Evolutionary conservation across 2,797 vertebrate genomes (phyloP), one percentile per base, ranked within the genome.

Genomic region (Chrysocyon brachyurus): DNA sequence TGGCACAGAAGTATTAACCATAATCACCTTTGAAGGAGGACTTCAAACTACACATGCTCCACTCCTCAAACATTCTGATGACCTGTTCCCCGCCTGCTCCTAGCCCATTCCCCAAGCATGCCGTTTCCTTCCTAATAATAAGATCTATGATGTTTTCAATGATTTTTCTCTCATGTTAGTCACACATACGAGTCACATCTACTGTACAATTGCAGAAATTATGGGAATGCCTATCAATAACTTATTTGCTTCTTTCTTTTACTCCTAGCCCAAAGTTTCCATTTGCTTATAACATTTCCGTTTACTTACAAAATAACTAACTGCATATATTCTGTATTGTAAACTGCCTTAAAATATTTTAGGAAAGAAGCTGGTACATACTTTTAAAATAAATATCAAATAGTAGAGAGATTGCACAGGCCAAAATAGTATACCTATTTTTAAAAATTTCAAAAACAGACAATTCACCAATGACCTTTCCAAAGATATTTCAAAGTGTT

Each of bases 331-430:
- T 77, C 54, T 87, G 21, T 70, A 77, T 72, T 78, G 17, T 56
- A 87, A 93, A 52, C 33, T 86, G 19, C 11, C 15, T 83, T 87
- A 64, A 79, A 70, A 88, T 94, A 90, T 70, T 90, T 93, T 83
- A 63, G 46, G 21, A 83, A 87, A 78, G 14, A 83, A 77, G 28
- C 6, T 81, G 56, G 26, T 61, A 46, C 2, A 7, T 22, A 56
- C 26, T 75, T 63, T 91, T 63, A n/a, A 87, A 93, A 70, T 63
- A 24, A 92, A 61, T 63, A 59, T 6, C 68, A 95, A 93, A 57
- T 54, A 93, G 59, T 57, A 8, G 33, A 70, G 87, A 90, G n/a
- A 59, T 61, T 63, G 31, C 64, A 46, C 36, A 78, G 22, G 36
- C n/a, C 36, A 84, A 77, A 93, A 57, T 4, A 86, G 10, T 52